A percentile compares a stretch with the other conserved stretches of the same genome.
Evolutionary conservation across 2,113 vertebrate genomes (phyloP).

Genomic region (Lasiurus cinereus): DNA sequence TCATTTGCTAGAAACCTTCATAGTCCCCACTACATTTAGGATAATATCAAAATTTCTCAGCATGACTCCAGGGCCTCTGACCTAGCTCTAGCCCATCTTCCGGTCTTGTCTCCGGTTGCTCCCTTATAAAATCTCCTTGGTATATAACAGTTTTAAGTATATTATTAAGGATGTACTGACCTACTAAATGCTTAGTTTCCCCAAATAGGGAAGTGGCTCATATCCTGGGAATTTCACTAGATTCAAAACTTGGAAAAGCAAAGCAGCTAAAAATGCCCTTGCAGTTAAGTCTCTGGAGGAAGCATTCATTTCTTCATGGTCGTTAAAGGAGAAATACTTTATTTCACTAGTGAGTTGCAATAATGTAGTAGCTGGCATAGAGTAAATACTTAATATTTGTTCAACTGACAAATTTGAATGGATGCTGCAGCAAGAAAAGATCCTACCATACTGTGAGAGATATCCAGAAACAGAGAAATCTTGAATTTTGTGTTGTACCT

Average conservation of each 20-base stretch:
- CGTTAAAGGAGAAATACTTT: background rate
- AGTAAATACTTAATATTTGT: background rate
- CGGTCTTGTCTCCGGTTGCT: background rate
- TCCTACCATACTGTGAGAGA: background rate
- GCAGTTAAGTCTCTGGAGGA: background rate
- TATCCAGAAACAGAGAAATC: background rate
- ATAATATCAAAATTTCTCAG: background rate
- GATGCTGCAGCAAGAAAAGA: background rate
- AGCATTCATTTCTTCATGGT: background rate
- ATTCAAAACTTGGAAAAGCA: conserved; percentile 29
- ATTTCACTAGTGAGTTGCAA: background rate
- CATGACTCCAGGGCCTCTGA: background rate
- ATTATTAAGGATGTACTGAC: background rate
- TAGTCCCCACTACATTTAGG: background rate
- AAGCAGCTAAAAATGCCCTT: background rate
- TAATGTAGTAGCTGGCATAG: background rate
- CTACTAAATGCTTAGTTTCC: background rate
- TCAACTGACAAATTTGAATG: background rate
- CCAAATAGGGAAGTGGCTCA: background rate
- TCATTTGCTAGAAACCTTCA: background rate
- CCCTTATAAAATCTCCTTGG: background rate
- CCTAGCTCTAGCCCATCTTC: background rate
- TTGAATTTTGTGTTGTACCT: background rate
- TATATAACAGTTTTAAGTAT: background rate
- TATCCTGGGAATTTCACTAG: background rate